Percentiles rank a stretch among this genome's conserved stretches.
Conservation (phyloP, 2,888 invertebrate genomes). For the Schizotus pectinicornis region DNA sequence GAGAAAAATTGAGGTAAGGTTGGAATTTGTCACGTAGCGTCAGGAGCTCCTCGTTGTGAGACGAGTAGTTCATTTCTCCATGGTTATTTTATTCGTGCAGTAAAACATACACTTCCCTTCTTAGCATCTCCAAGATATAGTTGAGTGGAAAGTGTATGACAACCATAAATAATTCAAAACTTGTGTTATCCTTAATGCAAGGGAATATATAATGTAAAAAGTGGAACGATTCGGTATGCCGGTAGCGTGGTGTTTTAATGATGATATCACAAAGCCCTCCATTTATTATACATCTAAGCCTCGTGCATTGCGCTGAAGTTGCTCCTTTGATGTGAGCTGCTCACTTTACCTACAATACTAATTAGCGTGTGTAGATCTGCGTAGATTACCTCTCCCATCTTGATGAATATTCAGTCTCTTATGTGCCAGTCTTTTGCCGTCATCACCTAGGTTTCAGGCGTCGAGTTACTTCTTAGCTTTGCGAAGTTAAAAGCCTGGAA, state of each 20-base stretch:
- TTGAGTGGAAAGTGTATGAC: slow-evolving; percentile 21
- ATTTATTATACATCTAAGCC: slow-evolving; percentile 51
- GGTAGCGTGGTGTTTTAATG: slow-evolving; percentile 46
- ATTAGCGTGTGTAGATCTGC: slow-evolving; percentile 44
- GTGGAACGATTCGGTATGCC: slow-evolving; percentile 45
- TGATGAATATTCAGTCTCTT: slow-evolving; percentile 44
- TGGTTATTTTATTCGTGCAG: too few relatives aligned
- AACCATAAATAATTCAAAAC: slow-evolving; percentile 42
- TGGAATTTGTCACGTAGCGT: too few relatives aligned
- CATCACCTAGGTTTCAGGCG: not conserved
- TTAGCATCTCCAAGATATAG: slow-evolving; percentile 1
- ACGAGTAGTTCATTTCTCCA: not conserved
- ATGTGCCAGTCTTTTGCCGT: slow-evolving; percentile 14
- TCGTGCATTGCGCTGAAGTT: slow-evolving; percentile 37
- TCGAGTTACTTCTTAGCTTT: not conserved
- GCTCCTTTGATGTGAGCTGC: slow-evolving; percentile 44
- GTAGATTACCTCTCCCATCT: slow-evolving; percentile 43
- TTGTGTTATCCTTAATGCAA: slow-evolving; percentile 38
- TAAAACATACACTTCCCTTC: too few relatives aligned
- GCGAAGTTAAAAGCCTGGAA: slow-evolving; percentile 17
- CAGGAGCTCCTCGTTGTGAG: too few relatives aligned
- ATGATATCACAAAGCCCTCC: slow-evolving; percentile 50
- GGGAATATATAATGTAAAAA: slow-evolving; percentile 44
- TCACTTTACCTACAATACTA: slow-evolving; percentile 47
- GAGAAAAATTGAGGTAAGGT: too few relatives aligned